Evolutionary conservation across 2,888 invertebrate species (phyloP).

Genomic region (Aspidiotus rigidus): DNA sequence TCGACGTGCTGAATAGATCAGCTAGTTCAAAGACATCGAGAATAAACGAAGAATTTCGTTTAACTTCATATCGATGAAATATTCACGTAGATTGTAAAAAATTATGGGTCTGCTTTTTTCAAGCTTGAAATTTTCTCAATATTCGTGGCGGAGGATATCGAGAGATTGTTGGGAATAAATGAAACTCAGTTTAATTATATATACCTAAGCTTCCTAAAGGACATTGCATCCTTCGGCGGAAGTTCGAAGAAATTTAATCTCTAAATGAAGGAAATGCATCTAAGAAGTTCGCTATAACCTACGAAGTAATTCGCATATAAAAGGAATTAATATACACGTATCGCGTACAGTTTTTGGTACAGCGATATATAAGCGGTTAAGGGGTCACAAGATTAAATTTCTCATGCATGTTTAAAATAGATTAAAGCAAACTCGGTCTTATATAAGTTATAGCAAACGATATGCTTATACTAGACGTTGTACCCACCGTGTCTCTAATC

Average conservation of each 20-base stretch:
- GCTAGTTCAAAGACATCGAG: no score
- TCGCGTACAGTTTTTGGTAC: conserved; percentile 14
- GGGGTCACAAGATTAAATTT: conserved; percentile 28
- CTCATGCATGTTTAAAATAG: conserved; percentile 30
- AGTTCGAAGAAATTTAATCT: neutral
- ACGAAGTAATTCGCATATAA: neutral
- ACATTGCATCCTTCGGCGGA: no score
- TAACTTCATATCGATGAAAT: no score
- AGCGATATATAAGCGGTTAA: conserved; percentile 26
- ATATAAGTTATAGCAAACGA: conserved; percentile 11
- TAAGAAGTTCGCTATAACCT: neutral
- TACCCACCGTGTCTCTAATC: conserved; percentile 22
- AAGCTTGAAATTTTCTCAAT: no score
- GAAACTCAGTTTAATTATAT: no score
- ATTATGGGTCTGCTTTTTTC: no score
- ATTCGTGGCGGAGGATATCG: no score
- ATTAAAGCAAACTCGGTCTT: conserved; percentile 21
- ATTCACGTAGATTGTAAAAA: no score
- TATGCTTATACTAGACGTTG: neutral
- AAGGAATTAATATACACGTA: conserved; percentile 20
- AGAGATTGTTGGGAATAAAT: no score
- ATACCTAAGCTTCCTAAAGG: no score
- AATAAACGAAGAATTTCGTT: no score
- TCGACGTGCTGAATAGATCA: no score
- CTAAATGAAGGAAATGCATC: neutral